A percentile compares a stretch with the other conserved stretches of the same genome.
phyloP scores from a whole-genome alignment of 2,888 invertebrate species.

The Leucophenga montana region DNA sequence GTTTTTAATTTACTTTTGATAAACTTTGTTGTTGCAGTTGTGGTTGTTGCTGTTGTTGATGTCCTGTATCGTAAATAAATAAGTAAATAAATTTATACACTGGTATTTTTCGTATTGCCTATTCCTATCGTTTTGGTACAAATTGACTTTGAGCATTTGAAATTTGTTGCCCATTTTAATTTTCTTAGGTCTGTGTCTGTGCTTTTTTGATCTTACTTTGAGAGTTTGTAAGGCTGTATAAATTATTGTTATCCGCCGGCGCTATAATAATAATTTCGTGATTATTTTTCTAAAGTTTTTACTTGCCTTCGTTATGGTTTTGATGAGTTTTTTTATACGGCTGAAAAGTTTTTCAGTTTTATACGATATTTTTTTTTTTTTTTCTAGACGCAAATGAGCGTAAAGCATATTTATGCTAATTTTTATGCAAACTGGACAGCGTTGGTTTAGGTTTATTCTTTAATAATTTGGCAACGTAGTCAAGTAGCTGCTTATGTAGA shows the following conservation, averaged over 20 bases:
- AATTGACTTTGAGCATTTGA: neutral
- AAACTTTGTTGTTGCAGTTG: slow-evolving; percentile 12
- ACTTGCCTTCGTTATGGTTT: neutral
- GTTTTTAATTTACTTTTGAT: slow-evolving; percentile 16
- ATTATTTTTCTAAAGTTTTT: slow-evolving; percentile 5
- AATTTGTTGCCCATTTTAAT: neutral
- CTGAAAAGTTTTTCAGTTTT: neutral
- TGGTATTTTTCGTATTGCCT: neutral
- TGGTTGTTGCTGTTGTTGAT: neutral
- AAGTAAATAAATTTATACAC: too few relatives aligned
- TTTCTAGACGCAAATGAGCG: neutral
- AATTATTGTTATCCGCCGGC: neutral
- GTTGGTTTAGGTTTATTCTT: too few relatives aligned
- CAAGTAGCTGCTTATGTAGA: too few relatives aligned
- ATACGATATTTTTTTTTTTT: neutral
- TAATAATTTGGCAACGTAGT: too few relatives aligned
- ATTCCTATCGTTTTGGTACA: neutral
- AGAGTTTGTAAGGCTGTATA: neutral
- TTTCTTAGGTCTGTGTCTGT: neutral
- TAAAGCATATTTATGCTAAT: too few relatives aligned
- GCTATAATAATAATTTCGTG: neutral
- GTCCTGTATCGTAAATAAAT: neutral
- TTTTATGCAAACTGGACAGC: too few relatives aligned
- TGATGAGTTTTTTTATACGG: slow-evolving; percentile 1
- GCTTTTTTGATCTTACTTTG: neutral